phyloP scores from a whole-genome alignment of 2,888 invertebrate genomes.

The Auanema freiburgensis region DNA sequence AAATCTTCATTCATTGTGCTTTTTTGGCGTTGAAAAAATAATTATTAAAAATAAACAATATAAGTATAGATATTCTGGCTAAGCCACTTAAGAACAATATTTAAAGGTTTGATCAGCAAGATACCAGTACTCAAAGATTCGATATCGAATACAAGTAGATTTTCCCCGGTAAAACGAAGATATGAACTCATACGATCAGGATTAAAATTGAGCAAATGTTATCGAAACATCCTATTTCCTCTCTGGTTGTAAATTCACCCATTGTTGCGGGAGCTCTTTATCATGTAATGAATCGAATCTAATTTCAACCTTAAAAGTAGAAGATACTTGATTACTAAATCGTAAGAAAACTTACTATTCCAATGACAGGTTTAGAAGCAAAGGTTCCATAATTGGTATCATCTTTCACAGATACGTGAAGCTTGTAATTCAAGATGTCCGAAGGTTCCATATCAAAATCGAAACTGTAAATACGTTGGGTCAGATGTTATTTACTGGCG shows the following conservation, averaged over 20 bases:
- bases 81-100: too few relatives aligned
- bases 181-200: too few relatives aligned
- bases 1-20: too few relatives aligned
- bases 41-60: too few relatives aligned
- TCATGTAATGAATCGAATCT: constrained; percentile 39
- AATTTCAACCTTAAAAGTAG: constrained; percentile 47
- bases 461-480: constrained; percentile 40
- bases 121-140: too few relatives aligned
- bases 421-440: constrained; percentile 54
- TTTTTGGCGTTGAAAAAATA: too few relatives aligned
- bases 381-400: constrained; percentile 39
- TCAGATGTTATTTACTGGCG: background rate
- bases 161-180: too few relatives aligned
- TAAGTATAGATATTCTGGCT: too few relatives aligned
- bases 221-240: constrained; percentile 16
- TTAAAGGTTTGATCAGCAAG: too few relatives aligned
- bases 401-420: constrained; percentile 61
- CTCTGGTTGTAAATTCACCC: constrained; percentile 33
- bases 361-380: constrained; percentile 51
- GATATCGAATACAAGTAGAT: too few relatives aligned
- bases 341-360: constrained; percentile 42
- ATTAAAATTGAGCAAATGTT: too few relatives aligned
- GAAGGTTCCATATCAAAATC: constrained; percentile 53
- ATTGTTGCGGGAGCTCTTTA: constrained; percentile 36
- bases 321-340: background rate